A percentile compares a stretch with the other conserved stretches of the same genome.
Evolutionary conservation across 1,140 invertebrate genomes (phyloP).

Genomic region (Magallana gigas): DNA sequence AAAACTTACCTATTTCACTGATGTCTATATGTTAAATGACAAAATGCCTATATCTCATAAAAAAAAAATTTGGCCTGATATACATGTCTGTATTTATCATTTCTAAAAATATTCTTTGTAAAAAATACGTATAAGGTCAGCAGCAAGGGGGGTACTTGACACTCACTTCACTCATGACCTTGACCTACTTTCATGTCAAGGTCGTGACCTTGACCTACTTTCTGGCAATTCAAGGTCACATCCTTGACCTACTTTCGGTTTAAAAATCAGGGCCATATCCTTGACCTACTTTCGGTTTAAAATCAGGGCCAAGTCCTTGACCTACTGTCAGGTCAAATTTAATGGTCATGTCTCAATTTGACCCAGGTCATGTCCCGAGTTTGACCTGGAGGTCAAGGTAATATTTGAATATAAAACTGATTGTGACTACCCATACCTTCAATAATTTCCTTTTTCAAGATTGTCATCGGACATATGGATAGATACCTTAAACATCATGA

Average conservation of each 20-base stretch:
- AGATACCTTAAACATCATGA: neutral
- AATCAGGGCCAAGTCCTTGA: neutral
- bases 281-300: neutral
- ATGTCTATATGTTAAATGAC: too few species aligned
- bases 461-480: conserved; percentile 11
- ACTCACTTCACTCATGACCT: too few species aligned
- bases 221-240: neutral
- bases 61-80: too few species aligned
- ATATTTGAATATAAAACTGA: neutral
- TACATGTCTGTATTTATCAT: too few species aligned
- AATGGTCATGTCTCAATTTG: neutral
- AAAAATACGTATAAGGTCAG: too few species aligned
- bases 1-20: too few species aligned
- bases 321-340: neutral
- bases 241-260: too few species aligned
- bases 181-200: neutral
- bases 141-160: too few species aligned
- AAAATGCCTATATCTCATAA: too few species aligned
- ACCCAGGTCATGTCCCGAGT: neutral
- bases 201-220: neutral
- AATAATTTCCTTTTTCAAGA: neutral
- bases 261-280: too few species aligned
- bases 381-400: neutral
- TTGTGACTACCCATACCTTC: neutral
- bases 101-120: too few species aligned